These are phyloP conservation scores for Myripristis murdjan DNA, from an alignment of 2,797 vertebrate species.

Conservation along the genomic window DNA sequence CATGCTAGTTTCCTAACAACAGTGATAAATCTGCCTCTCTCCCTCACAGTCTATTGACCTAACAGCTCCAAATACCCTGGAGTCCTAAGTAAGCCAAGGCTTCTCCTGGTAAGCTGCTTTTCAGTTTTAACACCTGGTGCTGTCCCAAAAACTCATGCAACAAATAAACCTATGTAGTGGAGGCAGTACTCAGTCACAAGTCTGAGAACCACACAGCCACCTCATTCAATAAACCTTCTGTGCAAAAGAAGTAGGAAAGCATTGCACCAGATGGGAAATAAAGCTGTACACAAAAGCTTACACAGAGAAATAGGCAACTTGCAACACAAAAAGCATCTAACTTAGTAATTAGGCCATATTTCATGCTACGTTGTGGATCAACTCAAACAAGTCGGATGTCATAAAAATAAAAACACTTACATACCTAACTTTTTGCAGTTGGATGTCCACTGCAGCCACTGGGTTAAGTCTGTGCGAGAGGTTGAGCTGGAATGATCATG, in stretches of 20 bases:
- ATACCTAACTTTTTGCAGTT: conserved; percentile 51
- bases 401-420: conserved; percentile 45
- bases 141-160: not conserved
- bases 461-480: conserved; percentile 34
- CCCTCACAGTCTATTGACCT: not conserved
- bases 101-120: not conserved
- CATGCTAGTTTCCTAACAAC: not conserved
- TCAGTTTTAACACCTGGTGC: conserved; percentile 16
- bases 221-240: not conserved
- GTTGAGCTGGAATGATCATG: conserved; percentile 48
- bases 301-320: not conserved
- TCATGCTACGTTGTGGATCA: conserved; percentile 25
- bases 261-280: conserved; percentile 5
- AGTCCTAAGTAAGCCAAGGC: conserved; percentile 1
- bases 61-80: not conserved
- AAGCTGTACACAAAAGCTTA: conserved; percentile 13
- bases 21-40: not conserved
- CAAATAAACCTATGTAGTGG: conserved; percentile 5
- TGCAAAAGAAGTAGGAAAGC: not conserved
- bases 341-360: not conserved
- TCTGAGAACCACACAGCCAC: too few relatives aligned
- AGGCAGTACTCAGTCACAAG: not conserved
- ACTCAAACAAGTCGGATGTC: conserved; percentile 11
- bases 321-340: conserved; percentile 12
- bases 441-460: conserved; percentile 18